Conservation (phyloP, 1,140 invertebrate species). For the Tetramorium alpestre region DNA sequence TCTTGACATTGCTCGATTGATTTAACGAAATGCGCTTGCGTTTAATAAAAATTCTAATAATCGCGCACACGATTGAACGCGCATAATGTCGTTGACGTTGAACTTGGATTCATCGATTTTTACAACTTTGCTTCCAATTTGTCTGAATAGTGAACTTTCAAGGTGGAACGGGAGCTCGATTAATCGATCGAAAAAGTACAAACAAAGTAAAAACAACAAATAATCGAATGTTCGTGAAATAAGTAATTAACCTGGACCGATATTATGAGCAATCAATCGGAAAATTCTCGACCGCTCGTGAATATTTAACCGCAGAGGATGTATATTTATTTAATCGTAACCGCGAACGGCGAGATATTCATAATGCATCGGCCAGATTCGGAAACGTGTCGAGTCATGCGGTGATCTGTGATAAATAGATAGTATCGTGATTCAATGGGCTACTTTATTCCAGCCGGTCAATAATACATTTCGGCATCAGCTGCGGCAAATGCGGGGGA, state of each 20-base stretch:
- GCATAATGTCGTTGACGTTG: no score
- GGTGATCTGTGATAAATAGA: conserved; percentile 47
- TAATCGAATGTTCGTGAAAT: not conserved
- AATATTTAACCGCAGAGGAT: not conserved
- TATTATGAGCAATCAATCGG: not conserved
- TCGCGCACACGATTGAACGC: not conserved
- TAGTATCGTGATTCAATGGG: conserved; percentile 35
- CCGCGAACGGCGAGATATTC: conserved; percentile 21
- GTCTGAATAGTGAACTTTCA: not conserved
- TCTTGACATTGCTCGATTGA: not conserved
- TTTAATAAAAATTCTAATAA: not conserved
- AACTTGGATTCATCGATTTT: not conserved
- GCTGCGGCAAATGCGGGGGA: not conserved
- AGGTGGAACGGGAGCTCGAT: no score
- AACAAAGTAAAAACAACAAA: not conserved
- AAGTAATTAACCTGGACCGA: conserved; percentile 41
- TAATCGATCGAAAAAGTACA: not conserved
- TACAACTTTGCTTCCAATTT: not conserved
- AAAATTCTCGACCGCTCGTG: not conserved
- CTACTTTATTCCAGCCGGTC: conserved; percentile 38
- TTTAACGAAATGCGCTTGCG: not conserved
- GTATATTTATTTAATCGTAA: conserved; percentile 42
- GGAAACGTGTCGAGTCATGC: conserved; percentile 28
- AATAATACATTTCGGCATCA: conserved; percentile 23
- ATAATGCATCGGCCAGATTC: conserved; percentile 36